Percentiles rank a stretch among this genome's conserved stretches.
Evolutionary conservation across 1,140 invertebrate species (phyloP).

Genomic region (Pissodes strobi): DNA sequence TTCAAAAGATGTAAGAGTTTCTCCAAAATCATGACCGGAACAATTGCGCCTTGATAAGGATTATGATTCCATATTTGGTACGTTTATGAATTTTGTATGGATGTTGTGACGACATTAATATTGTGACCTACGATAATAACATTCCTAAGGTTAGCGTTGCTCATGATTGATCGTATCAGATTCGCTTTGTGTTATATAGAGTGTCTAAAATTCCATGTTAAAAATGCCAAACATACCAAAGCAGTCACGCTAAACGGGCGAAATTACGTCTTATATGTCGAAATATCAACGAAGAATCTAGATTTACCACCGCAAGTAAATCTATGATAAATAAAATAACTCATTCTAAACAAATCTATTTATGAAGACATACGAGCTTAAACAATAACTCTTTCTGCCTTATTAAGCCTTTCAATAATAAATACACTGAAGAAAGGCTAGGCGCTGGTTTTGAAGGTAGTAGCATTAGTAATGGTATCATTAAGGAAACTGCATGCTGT

Average conservation of each 20-base stretch:
- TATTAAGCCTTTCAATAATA: too few relatives aligned
- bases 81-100: constrained; percentile 16
- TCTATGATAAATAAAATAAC: too few relatives aligned
- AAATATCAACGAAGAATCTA: neutral
- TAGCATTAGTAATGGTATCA: too few relatives aligned
- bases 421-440: too few relatives aligned
- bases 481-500: too few relatives aligned
- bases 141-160: neutral
- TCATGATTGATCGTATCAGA: neutral
- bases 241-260: too few relatives aligned
- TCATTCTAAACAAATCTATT: too few relatives aligned
- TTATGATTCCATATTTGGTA: constrained; percentile 16
- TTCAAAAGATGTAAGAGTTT: constrained; percentile 19
- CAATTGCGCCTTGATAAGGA: constrained; percentile 25
- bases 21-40: constrained; percentile 28
- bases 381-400: too few relatives aligned
- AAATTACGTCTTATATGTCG: neutral
- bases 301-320: neutral
- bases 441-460: too few relatives aligned
- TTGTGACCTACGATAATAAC: constrained; percentile 22
- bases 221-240: too few relatives aligned
- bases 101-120: constrained; percentile 7
- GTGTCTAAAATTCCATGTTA: too few relatives aligned
- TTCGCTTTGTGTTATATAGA: neutral
- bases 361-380: too few relatives aligned